A percentile compares a stretch with the other conserved stretches of the same genome.
Evolutionary conservation across 2,888 invertebrate genomes (phyloP).

Genomic region (Nomada fucata): DNA sequence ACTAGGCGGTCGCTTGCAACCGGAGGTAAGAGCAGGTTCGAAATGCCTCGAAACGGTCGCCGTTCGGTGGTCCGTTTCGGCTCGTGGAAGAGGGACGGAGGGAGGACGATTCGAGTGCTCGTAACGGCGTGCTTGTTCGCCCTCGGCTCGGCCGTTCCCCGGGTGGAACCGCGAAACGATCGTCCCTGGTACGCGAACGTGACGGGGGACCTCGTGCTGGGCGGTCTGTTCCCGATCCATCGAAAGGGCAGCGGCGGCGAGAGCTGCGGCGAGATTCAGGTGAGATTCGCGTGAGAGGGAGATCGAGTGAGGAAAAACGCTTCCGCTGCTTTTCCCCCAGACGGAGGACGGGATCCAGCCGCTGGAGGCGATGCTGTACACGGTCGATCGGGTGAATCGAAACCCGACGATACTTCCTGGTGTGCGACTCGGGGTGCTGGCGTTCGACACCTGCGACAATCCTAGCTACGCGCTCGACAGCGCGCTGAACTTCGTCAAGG

Average conservation of each 20-base stretch:
- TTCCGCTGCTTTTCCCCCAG: conserved; percentile 65
- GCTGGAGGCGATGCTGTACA: conserved; percentile 85
- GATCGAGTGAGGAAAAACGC: conserved; percentile 2
- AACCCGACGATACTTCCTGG: conserved; percentile 84
- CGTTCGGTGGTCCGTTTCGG: too few relatives aligned
- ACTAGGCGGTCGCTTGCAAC: background rate
- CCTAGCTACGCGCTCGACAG: conserved; percentile 85
- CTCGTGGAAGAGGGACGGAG: too few relatives aligned
- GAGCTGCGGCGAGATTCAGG: conserved; percentile 80
- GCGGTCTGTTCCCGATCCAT: conserved; percentile 85
- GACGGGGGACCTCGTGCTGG: conserved; percentile 84
- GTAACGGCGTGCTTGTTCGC: background rate
- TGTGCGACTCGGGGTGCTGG: conserved; percentile 84
- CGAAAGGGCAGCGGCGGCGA: conserved; percentile 77
- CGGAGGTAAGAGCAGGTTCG: too few relatives aligned
- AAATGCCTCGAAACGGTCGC: too few relatives aligned
- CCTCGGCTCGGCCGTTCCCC: background rate
- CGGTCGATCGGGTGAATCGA: conserved; percentile 85
- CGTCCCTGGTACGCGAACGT: conserved; percentile 72
- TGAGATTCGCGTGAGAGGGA: conserved; percentile 63
- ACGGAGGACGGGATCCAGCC: conserved; percentile 85
- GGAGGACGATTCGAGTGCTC: background rate
- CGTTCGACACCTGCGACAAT: conserved; percentile 86
- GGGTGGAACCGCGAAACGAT: conserved; percentile 20
- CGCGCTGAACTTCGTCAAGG: conserved; percentile 85